Base-by-base conservation (phyloP, 2,113 vertebrate species). In the Morone chrysops region DNA sequence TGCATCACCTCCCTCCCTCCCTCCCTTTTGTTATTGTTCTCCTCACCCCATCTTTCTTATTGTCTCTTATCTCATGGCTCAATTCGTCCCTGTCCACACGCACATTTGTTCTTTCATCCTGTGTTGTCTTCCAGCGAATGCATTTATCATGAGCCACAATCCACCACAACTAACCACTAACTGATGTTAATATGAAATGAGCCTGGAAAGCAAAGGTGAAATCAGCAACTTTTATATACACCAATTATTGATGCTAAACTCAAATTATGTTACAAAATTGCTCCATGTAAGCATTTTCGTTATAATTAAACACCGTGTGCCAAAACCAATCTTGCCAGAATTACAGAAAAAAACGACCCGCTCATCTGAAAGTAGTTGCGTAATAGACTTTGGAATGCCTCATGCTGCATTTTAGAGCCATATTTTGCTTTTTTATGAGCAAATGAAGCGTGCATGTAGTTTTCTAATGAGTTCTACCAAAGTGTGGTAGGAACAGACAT, bases 161-260 rank as follows among this genome's bases (percentile, higher is more conserved):
- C 59, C 61, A 48, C 53, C 53, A 38, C 71, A 45, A 89, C 86
- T 90, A 90, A 94, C 92, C 83, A 89, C 90, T 88, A 90, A 90
- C 84, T 87, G 78, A 83, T 2, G 16, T 76, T 87, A 80, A 82
- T 82, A 75, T 72, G 25, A 85, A 90, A 87, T 38, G 22, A 84
- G 54, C 31, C 61, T 84, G 57, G 78, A 87, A 87, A 78, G 54
- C 72, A 63, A 80, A 82, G 70, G 73, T 87, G 65, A 87, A 92
- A 79, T 88, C 77, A 85, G 67, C 77, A 81, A 68, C 84, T 90
- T 79, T 90, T 88, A 87, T 78, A 84, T 60, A 50, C 78, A 65
- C 1, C 75, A 82, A 81, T 80, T 82, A 87, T 83, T 84, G 53
- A 85, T 54, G 61, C 61, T 75, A 20, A 78, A 17, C 86, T 78